A percentile compares a stretch with the other conserved stretches of the same genome.
phyloP scores from a whole-genome alignment of 2,797 vertebrate species.

The Crotalus adamanteus region DNA sequence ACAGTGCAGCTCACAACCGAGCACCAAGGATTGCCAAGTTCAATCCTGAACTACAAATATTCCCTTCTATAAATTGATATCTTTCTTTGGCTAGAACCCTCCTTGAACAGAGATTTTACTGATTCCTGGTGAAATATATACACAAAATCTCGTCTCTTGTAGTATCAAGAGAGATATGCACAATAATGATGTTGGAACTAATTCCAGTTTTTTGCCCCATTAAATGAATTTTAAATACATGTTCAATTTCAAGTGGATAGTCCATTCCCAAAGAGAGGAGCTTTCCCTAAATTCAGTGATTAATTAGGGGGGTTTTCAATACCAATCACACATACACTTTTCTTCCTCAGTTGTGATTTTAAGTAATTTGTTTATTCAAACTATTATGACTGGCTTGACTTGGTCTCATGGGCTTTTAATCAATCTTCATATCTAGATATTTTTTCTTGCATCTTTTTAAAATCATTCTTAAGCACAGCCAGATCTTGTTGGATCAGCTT shows the following conservation, averaged over 20 bases:
- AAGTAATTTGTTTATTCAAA: neutral
- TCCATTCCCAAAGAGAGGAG: neutral
- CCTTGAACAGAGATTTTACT: neutral
- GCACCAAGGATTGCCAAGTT: neutral
- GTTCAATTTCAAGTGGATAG: neutral
- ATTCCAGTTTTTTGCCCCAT: neutral
- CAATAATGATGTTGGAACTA: neutral
- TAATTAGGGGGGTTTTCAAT: neutral
- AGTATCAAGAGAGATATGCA: neutral
- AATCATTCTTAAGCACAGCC: neutral
- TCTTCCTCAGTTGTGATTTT: neutral
- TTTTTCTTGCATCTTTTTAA: neutral
- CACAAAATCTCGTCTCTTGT: neutral
- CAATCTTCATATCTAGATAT: neutral
- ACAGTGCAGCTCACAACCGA: neutral
- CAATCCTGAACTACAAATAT: neutral
- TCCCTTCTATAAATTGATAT: neutral
- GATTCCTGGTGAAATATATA: neutral
- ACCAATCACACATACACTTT: neutral
- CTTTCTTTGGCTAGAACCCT: neutral
- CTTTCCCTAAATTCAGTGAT: neutral
- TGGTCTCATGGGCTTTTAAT: neutral
- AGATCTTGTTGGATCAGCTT: neutral
- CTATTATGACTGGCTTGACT: neutral
- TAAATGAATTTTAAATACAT: neutral